phyloP scores from a whole-genome alignment of 1,140 invertebrate genomes.

The Trachymyrmex septentrionalis region DNA sequence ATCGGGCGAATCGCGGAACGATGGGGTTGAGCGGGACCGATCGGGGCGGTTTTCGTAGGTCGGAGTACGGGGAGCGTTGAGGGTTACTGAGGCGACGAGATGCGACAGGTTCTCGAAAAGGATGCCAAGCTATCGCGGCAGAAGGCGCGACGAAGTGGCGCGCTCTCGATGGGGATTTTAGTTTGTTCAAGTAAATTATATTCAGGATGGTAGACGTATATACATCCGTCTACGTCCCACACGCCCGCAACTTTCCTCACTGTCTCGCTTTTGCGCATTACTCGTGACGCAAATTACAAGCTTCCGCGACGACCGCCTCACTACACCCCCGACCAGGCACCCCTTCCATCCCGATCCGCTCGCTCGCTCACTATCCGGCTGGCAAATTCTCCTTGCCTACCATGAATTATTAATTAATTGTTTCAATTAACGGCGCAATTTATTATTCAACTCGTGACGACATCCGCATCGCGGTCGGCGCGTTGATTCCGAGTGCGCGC shows the following conservation, averaged over 20 bases:
- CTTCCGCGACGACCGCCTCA: slow-evolving; percentile 72
- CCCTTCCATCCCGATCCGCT: slow-evolving; percentile 22
- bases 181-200: slow-evolving; percentile 87
- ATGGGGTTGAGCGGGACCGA: slow-evolving; percentile 74
- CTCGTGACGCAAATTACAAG: slow-evolving; percentile 85
- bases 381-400: slow-evolving; percentile 83
- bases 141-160: slow-evolving; percentile 66
- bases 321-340: slow-evolving; percentile 5
- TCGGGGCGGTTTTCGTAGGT: slow-evolving; percentile 66
- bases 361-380: slow-evolving; percentile 76
- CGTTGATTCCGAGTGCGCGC: slow-evolving; percentile 75
- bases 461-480: slow-evolving; percentile 76
- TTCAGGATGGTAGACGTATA: slow-evolving; percentile 83
- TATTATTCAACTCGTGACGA: slow-evolving; percentile 85
- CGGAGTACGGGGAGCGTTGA: slow-evolving; percentile 31
- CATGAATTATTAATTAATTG: slow-evolving; percentile 88
- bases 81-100: slow-evolving; percentile 68
- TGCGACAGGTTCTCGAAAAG: slow-evolving; percentile 72
- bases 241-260: slow-evolving; percentile 64
- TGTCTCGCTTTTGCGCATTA: slow-evolving; percentile 70
- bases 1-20: slow-evolving; percentile 65
- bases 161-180: slow-evolving; percentile 81
- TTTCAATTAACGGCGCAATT: slow-evolving; percentile 86
- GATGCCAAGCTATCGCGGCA: slow-evolving; percentile 72
- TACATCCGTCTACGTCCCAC: slow-evolving; percentile 68